Conservation (phyloP, 2,797 vertebrate genomes). For the Philypnodon macrostomus region DNA sequence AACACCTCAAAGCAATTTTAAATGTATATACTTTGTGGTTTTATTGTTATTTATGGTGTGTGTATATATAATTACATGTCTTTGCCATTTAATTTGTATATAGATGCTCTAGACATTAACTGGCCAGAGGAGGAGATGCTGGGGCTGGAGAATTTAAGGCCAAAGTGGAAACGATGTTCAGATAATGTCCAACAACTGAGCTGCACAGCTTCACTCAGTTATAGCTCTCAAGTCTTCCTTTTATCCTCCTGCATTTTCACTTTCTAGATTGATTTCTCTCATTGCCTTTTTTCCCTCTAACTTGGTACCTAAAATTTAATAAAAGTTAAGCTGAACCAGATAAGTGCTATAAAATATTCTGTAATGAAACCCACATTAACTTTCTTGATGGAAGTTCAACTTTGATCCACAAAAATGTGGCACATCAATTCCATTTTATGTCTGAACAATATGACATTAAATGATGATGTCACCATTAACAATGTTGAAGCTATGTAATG, state of each 20-base stretch:
- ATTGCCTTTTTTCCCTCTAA: not conserved
- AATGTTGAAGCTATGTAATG: not conserved
- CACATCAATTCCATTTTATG: not conserved
- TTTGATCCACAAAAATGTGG: slow-evolving; percentile 6
- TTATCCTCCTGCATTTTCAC: slow-evolving; percentile 14
- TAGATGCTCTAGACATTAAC: no score
- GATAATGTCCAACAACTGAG: slow-evolving; percentile 48
- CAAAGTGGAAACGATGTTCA: slow-evolving; percentile 48
- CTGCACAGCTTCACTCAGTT: slow-evolving; percentile 41
- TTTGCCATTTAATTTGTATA: no score
- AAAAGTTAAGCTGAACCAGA: slow-evolving; percentile 1
- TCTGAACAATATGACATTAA: slow-evolving; percentile 4
- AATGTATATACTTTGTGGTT: slow-evolving; percentile 27
- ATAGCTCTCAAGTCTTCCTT: slow-evolving; percentile 35
- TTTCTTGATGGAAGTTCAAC: not conserved
- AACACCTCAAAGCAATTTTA: slow-evolving; percentile 31
- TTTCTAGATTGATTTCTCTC: no score
- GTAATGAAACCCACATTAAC: slow-evolving; percentile 12
- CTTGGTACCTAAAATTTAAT: slow-evolving; percentile 6
- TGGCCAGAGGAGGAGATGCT: slow-evolving; percentile 25
- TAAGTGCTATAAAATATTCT: slow-evolving; percentile 11
- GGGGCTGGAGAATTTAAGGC: slow-evolving; percentile 41
- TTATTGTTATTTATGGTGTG: no score
- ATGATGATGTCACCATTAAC: slow-evolving; percentile 4
- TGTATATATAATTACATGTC: no score